Conservation (phyloP, 2,113 vertebrate genomes). For the Lanius ludovicianus region DNA sequence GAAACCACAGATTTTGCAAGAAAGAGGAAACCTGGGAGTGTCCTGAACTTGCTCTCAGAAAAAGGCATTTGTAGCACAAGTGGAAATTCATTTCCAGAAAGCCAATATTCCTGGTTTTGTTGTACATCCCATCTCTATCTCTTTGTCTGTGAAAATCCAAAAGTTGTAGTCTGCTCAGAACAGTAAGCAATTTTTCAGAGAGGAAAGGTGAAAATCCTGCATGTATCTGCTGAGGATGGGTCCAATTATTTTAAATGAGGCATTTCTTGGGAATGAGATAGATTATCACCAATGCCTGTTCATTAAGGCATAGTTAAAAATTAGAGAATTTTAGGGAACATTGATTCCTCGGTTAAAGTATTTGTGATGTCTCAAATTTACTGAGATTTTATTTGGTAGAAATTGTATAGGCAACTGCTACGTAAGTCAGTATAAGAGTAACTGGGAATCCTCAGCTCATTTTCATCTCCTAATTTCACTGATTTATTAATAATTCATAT, state of each 20-base stretch:
- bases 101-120: neutral
- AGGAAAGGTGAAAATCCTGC: neutral
- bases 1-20: neutral
- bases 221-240: fast-evolving
- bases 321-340: neutral
- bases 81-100: neutral
- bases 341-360: neutral
- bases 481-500: neutral
- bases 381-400: neutral
- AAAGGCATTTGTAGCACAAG: fast-evolving
- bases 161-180: fast-evolving
- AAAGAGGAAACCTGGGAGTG: fast-evolving
- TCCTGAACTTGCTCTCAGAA: neutral
- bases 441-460: neutral
- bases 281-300: neutral
- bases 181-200: neutral
- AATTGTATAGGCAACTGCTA: neutral
- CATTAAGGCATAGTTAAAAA: neutral
- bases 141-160: neutral
- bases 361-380: neutral
- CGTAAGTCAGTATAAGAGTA: neutral
- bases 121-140: neutral
- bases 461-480: neutral
- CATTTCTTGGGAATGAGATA: neutral
- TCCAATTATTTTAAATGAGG: neutral